phyloP scores from a whole-genome alignment of 2,888 invertebrate species.

The Amiota mariae region DNA sequence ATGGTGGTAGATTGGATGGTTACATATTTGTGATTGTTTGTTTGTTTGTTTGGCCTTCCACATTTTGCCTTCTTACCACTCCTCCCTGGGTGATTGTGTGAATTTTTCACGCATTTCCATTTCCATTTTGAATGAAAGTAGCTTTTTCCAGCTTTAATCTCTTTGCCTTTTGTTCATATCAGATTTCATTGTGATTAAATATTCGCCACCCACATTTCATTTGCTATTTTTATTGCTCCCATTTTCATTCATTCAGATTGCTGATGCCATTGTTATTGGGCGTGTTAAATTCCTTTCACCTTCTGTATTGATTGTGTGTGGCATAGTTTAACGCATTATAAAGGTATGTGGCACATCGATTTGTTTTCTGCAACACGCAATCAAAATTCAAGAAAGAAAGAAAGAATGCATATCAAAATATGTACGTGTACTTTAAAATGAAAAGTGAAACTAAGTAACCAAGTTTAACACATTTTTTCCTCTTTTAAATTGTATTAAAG shows the following conservation, averaged over 20 bases:
- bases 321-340: neutral
- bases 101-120: slow-evolving; percentile 10
- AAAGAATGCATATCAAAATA: too few relatives aligned
- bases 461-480: neutral
- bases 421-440: too few relatives aligned
- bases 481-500: neutral
- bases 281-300: neutral
- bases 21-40: neutral
- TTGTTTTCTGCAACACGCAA: too few relatives aligned
- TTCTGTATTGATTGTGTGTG: neutral
- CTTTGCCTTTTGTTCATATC: slow-evolving; percentile 39
- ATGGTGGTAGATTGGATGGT: slow-evolving; percentile 35
- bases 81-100: slow-evolving; percentile 15
- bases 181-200: slow-evolving; percentile 47
- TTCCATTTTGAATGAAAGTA: neutral
- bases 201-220: slow-evolving; percentile 45
- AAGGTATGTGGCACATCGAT: neutral
- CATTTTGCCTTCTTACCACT: too few relatives aligned
- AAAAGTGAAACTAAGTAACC: too few relatives aligned
- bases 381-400: too few relatives aligned
- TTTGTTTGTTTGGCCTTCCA: too few relatives aligned
- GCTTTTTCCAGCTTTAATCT: slow-evolving; percentile 31
- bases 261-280: slow-evolving; percentile 27
- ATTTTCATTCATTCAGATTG: too few relatives aligned
- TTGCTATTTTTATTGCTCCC: slow-evolving; percentile 11